Conservation (phyloP, 2,888 invertebrate genomes). For the Volucella zonaria region DNA sequence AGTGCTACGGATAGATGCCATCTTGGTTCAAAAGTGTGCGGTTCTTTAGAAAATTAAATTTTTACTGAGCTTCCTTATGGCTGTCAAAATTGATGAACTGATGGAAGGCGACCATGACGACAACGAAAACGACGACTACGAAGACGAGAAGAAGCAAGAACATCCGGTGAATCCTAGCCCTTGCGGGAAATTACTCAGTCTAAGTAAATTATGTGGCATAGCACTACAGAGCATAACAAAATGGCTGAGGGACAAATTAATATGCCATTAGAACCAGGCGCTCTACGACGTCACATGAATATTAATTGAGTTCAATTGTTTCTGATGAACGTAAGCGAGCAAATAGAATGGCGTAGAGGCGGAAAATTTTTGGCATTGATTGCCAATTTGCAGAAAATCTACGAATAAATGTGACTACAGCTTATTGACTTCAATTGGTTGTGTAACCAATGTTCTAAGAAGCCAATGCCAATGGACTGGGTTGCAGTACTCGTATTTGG, state of each 20-base stretch:
- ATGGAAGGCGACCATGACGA: not conserved
- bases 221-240: not conserved
- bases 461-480: too few species aligned
- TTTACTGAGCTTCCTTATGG: slow-evolving; percentile 41
- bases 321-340: slow-evolving; percentile 53
- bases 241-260: slow-evolving; percentile 42
- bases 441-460: slow-evolving; percentile 31
- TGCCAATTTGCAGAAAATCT: slow-evolving; percentile 61
- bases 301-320: slow-evolving; percentile 72
- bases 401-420: slow-evolving; percentile 44
- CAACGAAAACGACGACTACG: too few species aligned
- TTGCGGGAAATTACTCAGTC: slow-evolving; percentile 62
- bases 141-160: not conserved
- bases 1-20: slow-evolving; percentile 45
- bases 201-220: slow-evolving; percentile 61
- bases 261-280: slow-evolving; percentile 66
- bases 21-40: slow-evolving; percentile 8
- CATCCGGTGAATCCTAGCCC: slow-evolving; percentile 8
- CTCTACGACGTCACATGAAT: slow-evolving; percentile 68
- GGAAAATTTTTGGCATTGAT: slow-evolving; percentile 65
- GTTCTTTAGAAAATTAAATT: slow-evolving; percentile 59
- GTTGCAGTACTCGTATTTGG: too few species aligned
- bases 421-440: slow-evolving; percentile 72
- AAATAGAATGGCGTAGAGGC: slow-evolving; percentile 1
- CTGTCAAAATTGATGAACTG: slow-evolving; percentile 54